These are phyloP conservation scores for Argyra leucocephala DNA, from an alignment of 2,888 invertebrate genomes.

Conservation along the genomic window DNA sequence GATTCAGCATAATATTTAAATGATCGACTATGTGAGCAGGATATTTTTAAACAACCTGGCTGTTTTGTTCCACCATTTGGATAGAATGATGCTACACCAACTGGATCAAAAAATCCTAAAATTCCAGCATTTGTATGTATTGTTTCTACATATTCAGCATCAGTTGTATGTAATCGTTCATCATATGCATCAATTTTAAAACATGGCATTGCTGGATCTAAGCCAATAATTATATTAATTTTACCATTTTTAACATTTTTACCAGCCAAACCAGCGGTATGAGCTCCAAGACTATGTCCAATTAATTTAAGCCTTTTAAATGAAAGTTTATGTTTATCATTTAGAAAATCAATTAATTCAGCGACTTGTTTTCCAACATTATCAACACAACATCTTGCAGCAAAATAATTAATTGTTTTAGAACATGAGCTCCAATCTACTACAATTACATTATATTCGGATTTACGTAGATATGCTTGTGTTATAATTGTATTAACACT, in stretches of 20 bases:
- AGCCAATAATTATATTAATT: slow-evolving; percentile 46
- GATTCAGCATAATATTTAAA: slow-evolving; percentile 44
- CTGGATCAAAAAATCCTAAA: slow-evolving; percentile 34
- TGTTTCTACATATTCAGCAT: slow-evolving; percentile 38
- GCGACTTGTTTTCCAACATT: slow-evolving; percentile 28
- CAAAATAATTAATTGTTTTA: slow-evolving; percentile 45
- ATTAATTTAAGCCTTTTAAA: slow-evolving; percentile 44
- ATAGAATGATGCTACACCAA: slow-evolving; percentile 46
- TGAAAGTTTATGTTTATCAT: slow-evolving; percentile 43
- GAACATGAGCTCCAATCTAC: slow-evolving; percentile 53
- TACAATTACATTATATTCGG: slow-evolving; percentile 51
- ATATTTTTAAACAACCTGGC: slow-evolving; percentile 44
- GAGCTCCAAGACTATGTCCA: slow-evolving; percentile 52
- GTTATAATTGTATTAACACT: slow-evolving; percentile 26
- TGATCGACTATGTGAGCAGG: slow-evolving; percentile 44
- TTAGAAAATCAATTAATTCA: slow-evolving; percentile 34
- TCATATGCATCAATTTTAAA: slow-evolving; percentile 27
- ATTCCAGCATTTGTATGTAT: slow-evolving; percentile 37
- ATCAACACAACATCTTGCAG: slow-evolving; percentile 42
- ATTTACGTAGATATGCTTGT: slow-evolving; percentile 48
- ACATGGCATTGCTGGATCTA: slow-evolving; percentile 30
- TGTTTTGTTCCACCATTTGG: slow-evolving; percentile 48
- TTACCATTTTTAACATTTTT: slow-evolving; percentile 48
- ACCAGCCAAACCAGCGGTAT: slow-evolving; percentile 50
- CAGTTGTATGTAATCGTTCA: slow-evolving; percentile 29